A percentile compares a stretch with the other conserved stretches of the same genome.
These are phyloP conservation scores for Sternarchorhynchus goeldii DNA, from an alignment of 2,797 vertebrate species.

Conservation along the genomic window DNA sequence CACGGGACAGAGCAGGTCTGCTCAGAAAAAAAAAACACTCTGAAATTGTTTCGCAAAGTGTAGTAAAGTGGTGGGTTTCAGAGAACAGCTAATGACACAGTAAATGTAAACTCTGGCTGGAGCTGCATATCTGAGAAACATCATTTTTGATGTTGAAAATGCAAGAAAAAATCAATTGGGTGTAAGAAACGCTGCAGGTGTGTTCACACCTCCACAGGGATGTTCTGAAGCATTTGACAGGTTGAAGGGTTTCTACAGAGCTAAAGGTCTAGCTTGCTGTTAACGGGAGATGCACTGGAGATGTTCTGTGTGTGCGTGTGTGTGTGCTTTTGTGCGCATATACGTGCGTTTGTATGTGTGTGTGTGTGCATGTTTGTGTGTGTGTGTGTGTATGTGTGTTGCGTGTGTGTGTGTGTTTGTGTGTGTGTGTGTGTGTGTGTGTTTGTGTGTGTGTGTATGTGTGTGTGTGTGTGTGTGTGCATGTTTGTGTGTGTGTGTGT, in stretches of 20 bases:
- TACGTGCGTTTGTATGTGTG: neutral
- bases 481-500: slow-evolving; percentile 27
- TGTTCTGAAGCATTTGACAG: slow-evolving; percentile 67
- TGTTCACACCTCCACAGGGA: neutral
- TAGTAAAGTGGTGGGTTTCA: slow-evolving; percentile 44
- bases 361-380: neutral
- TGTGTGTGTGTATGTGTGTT: neutral
- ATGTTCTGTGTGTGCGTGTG: neutral
- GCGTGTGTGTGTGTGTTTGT: neutral
- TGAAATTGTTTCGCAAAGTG: slow-evolving; percentile 33
- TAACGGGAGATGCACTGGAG: neutral
- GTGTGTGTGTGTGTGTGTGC: no score
- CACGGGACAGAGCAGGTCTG: slow-evolving; percentile 64
- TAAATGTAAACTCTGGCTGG: neutral
- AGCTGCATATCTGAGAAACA: neutral
- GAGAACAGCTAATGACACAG: slow-evolving; percentile 29
- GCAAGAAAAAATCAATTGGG: slow-evolving; percentile 30
- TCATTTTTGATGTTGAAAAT: slow-evolving; percentile 3
- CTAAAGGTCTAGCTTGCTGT: neutral
- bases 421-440: neutral
- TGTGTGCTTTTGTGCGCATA: slow-evolving; percentile 14
- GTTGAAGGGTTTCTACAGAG: slow-evolving; percentile 37
- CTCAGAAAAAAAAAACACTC: slow-evolving; percentile 36
- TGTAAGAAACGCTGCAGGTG: slow-evolving; percentile 6
- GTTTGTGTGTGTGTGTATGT: neutral